phyloP scores from a whole-genome alignment of 2,888 invertebrate genomes.

The Steinernema scapterisci region DNA sequence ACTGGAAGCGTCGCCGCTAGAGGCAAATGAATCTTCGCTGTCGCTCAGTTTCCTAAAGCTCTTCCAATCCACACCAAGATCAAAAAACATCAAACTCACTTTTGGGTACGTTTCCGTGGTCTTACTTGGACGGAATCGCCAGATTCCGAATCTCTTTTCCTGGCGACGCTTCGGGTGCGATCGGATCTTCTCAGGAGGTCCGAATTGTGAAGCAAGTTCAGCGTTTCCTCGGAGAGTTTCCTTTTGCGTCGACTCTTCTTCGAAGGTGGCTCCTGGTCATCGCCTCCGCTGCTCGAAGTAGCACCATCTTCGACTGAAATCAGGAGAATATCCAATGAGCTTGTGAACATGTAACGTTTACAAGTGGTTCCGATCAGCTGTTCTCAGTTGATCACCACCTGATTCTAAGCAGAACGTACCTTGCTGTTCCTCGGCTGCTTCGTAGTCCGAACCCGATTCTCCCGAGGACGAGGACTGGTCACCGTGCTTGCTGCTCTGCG shows the following conservation, averaged over 20 bases:
- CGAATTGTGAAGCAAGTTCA: not conserved
- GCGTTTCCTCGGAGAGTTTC: slow-evolving; percentile 11
- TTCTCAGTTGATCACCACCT: not conserved
- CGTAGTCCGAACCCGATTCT: not conserved
- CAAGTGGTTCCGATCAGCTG: not conserved
- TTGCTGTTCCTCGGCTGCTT: not conserved
- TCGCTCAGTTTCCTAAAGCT: slow-evolving; percentile 6
- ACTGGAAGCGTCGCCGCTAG: not conserved
- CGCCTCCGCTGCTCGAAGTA: not conserved
- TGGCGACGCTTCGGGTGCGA: not conserved
- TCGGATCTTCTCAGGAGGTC: slow-evolving; percentile 4
- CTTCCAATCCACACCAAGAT: not conserved
- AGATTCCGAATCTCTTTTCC: slow-evolving; percentile 6
- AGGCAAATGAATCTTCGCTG: slow-evolving; percentile 5
- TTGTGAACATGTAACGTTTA: not conserved
- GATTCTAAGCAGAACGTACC: not conserved
- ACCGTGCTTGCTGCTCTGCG: slow-evolving; percentile 16
- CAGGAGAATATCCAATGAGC: not conserved
- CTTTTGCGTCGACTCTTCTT: slow-evolving; percentile 26
- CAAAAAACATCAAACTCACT: not conserved
- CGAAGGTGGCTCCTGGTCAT: not conserved
- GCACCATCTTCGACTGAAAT: not conserved
- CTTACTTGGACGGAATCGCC: not conserved
- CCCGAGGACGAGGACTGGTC: not conserved
- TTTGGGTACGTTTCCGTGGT: not conserved